These are phyloP conservation scores for Eristalinus sepulchralis DNA, from an alignment of 2,888 invertebrate species.

Conservation along the genomic window DNA sequence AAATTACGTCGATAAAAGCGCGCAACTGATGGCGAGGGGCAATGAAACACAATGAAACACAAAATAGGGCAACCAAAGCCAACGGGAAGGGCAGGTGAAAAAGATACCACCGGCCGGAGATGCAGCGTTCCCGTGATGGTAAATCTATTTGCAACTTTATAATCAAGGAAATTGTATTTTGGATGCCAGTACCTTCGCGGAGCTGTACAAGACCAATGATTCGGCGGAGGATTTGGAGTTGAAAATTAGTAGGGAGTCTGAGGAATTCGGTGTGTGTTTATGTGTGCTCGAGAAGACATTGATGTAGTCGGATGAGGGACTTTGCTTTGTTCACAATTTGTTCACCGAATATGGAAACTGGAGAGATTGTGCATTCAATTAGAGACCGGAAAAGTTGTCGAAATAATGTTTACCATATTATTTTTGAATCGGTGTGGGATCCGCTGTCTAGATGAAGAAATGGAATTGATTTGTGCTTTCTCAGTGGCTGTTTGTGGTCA, in stretches of 20 bases:
- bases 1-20: constrained; percentile 50
- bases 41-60: constrained; percentile 49
- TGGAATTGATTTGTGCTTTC: constrained; percentile 10
- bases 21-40: constrained; percentile 36
- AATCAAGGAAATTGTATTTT: constrained; percentile 36
- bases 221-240: neutral
- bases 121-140: constrained; percentile 10
- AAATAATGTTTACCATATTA: constrained; percentile 25
- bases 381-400: constrained; percentile 9
- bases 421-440: constrained; percentile 36
- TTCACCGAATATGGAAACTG: constrained; percentile 15
- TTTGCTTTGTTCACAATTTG: no score
- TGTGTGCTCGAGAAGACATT: no score
- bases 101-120: neutral
- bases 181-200: neutral
- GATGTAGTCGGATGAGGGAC: neutral
- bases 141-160: constrained; percentile 47
- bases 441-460: neutral
- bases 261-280: constrained; percentile 37
- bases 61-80: constrained; percentile 12
- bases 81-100: constrained; percentile 17
- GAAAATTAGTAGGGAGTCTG: constrained; percentile 48
- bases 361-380: constrained; percentile 50
- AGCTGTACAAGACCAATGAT: neutral
- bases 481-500: no score